Evolutionary conservation across 2,797 vertebrate genomes (phyloP), one percentile per base, ranked within the genome.

Genomic region (Threskiornis aethiopicus): DNA sequence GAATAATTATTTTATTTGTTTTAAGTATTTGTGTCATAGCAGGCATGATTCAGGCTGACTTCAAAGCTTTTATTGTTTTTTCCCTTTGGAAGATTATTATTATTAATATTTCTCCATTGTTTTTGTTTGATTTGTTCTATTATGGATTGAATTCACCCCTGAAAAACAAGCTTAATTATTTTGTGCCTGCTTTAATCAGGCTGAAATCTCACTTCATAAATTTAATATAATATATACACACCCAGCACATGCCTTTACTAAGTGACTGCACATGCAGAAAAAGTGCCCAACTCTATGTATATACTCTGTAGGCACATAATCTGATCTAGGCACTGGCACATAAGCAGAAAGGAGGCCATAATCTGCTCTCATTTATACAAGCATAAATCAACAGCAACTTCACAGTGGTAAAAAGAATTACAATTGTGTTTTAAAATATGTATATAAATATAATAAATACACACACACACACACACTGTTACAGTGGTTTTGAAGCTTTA

Each of bases 341-440:
- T 6, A 52, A 52, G 7, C 42, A 66, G 28, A 41, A 80, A 37
- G 25, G 10, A 88, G 25, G 10, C 25, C 37, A 49, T 10, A 12
- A 37, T 6, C 39, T 28, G 22, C 24, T 75, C 55, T 52, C 14
- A 25, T 65, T 73, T 61, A 46, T 13, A 35, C 12, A 31, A 71
- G 52, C 29, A 62, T 25, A 72, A 79, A 39, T 13, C 70, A 76
- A 3, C 22, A 55, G 31, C 14, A 49, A 41, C 6, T 31, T 61
- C 58, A 39, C 11, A 35, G 11, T 6, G 8, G 3, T 46, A 62
- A 79, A 47, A 59, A 22, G 4, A 85, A 62, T 35, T 35, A 19
- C 5, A 11, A 4, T 47, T 0, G 0, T 12, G 2, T 39, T 62
- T 73, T 51, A 71, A 86, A 47, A 18, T 26, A 29, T 0, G 0